Percentiles rank a stretch among this genome's conserved stretches.
Evolutionary conservation across 2,113 vertebrate species (phyloP).

Genomic region (Peromyscus maniculatus): DNA sequence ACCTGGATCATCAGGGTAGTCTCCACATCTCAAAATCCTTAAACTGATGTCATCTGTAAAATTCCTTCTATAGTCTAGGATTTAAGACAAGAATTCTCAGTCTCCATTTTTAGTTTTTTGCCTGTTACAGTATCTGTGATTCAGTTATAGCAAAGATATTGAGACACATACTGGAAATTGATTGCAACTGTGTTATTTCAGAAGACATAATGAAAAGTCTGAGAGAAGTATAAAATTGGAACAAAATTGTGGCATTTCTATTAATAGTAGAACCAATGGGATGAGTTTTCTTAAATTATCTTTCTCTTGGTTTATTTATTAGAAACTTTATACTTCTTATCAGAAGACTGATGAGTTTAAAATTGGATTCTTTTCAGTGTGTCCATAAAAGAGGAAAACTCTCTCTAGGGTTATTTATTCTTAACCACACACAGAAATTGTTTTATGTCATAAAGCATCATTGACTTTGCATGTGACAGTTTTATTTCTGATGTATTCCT

Average conservation of each 20-base stretch:
- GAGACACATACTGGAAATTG: conserved; percentile 2
- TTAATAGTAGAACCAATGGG: neutral
- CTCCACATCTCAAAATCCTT: neutral
- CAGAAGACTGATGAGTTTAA: neutral
- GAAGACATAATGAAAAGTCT: neutral
- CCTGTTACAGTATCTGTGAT: neutral
- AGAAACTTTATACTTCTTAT: neutral
- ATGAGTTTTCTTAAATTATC: neutral
- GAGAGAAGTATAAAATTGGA: neutral
- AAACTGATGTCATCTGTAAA: neutral
- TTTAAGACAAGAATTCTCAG: neutral
- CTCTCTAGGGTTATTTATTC: neutral
- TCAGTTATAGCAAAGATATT: neutral
- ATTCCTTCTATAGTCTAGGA: neutral
- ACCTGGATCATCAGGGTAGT: neutral
- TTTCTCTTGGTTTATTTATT: neutral
- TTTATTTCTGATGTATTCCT: neutral
- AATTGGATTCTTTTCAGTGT: neutral
- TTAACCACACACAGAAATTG: neutral
- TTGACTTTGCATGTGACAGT: neutral
- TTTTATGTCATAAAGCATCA: neutral
- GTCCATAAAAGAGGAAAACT: neutral
- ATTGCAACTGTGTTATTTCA: conserved; percentile 25
- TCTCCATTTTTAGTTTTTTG: neutral
- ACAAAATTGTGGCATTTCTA: neutral